Base-by-base conservation (phyloP, 2,888 invertebrate genomes). In the Myopa testacea region DNA sequence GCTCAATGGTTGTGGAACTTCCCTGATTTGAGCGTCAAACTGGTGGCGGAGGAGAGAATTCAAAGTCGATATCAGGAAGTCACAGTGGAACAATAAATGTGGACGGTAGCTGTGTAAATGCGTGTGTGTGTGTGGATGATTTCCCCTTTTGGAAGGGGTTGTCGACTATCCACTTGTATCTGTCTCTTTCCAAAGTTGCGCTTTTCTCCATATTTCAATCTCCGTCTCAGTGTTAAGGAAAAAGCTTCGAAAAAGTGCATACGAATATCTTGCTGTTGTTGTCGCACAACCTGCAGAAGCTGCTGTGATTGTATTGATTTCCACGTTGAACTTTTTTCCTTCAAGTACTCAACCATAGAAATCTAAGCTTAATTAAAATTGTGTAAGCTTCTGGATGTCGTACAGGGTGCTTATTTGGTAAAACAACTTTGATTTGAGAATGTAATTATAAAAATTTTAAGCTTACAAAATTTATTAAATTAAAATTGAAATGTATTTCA, bases 21-120 rank as follows among this genome's bases (percentile, higher is more conserved):
- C 55, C 14, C 40, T 37, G 75, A 68, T 78, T 80, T 75, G 52
- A 80, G 80, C 80, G 79, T 79, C 79, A 80, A 80, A 78, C 73
- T 78, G n/a, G 37, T 62, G 19, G 34, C 63, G 73, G 73, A 60
- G 65, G 71, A 37, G 50, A n/a, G 26, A 26, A 26, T 50, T 69
- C 40, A 45, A 52, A 69, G 26, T n/a, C 38, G 8, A 12, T 26
- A n/a, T 26, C 26, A 26, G 26, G 1, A 26, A 26, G 26, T 2
- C 2, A 26, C 26, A 26, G 26, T 26, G 26, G 52, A 52, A 52
- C 52, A 12, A 14, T 58, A 6, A 8, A 26, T 8, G 26, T 69
- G 26, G 52, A 50, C 3, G 4, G 26, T 40, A 16, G 60, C 38
- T 72, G 72, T 40, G 14, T n/a, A 12, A 60, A 34, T 62, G 40